A percentile compares a stretch with the other conserved stretches of the same genome.
Conservation (phyloP, 2,888 invertebrate species). For the Vandiemenella viatica region DNA sequence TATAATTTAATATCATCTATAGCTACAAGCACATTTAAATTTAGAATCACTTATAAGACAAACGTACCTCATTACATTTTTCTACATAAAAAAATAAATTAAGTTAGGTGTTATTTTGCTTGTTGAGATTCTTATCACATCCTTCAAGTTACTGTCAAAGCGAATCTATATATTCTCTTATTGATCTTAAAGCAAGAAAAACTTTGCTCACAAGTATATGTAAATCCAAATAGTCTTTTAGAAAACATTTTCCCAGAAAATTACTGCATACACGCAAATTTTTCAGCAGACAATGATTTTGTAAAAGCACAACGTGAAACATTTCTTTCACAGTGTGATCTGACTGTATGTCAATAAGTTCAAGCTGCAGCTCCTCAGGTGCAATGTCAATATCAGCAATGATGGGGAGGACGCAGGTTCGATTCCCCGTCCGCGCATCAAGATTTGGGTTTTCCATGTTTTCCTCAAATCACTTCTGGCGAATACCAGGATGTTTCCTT, state of each 20-base stretch:
- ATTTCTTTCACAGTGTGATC: background rate
- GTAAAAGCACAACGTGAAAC: background rate
- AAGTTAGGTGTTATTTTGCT: background rate
- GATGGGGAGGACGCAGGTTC: background rate
- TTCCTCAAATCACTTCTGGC: too few species aligned
- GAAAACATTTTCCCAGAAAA: background rate
- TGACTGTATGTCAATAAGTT: background rate
- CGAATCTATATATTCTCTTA: background rate
- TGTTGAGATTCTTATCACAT: background rate
- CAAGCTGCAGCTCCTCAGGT: background rate
- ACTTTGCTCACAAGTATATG: background rate
- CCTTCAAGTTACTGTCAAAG: background rate
- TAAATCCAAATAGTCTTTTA: background rate
- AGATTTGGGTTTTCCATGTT: too few species aligned
- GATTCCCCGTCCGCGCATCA: too few species aligned
- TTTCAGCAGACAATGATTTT: background rate
- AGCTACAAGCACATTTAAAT: too few species aligned
- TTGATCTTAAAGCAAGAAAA: background rate
- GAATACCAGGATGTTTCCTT: too few species aligned
- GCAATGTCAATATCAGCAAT: background rate
- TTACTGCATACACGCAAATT: background rate
- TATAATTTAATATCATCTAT: too few species aligned
- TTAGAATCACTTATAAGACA: background rate
- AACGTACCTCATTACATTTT: background rate
- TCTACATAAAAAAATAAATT: background rate